phyloP scores from a whole-genome alignment of 2,113 vertebrate genomes.

The Amblyornis subalaris region DNA sequence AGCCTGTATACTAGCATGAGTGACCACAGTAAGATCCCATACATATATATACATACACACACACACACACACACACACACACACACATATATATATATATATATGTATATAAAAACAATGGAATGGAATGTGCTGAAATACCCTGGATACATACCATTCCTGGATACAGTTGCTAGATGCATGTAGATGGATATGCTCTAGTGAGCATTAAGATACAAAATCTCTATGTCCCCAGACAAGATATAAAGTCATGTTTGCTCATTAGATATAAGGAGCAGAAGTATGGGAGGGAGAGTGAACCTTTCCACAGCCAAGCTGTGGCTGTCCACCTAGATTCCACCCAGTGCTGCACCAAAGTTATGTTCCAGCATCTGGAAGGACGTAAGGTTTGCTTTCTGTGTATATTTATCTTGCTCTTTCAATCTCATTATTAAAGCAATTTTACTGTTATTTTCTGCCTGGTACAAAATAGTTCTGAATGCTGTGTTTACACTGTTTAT shows the following conservation, averaged over 20 bases:
- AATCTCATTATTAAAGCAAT: neutral
- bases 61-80: too few relatives aligned
- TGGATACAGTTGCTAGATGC: neutral
- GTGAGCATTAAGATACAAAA: neutral
- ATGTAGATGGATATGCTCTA: neutral
- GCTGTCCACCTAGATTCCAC: neutral
- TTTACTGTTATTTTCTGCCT: neutral
- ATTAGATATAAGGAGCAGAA: neutral
- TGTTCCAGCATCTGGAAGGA: neutral
- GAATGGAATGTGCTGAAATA: neutral
- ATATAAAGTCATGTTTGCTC: neutral
- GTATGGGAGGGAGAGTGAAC: accelerated
- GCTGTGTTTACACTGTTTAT: neutral
- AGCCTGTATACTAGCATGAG: neutral
- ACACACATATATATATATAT: too few relatives aligned
- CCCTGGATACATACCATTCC: neutral
- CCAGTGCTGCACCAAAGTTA: accelerated
- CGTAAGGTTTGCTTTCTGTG: neutral
- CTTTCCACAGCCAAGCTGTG: accelerated
- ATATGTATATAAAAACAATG: neutral
- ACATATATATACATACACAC: too few relatives aligned
- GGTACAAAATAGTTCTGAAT: neutral
- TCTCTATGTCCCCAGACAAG: neutral
- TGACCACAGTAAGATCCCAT: neutral
- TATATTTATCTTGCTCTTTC: neutral